A percentile compares a stretch with the other conserved stretches of the same genome.
Evolutionary conservation across 1,140 invertebrate species (phyloP).

Genomic region (Saccostrea cuccullata): DNA sequence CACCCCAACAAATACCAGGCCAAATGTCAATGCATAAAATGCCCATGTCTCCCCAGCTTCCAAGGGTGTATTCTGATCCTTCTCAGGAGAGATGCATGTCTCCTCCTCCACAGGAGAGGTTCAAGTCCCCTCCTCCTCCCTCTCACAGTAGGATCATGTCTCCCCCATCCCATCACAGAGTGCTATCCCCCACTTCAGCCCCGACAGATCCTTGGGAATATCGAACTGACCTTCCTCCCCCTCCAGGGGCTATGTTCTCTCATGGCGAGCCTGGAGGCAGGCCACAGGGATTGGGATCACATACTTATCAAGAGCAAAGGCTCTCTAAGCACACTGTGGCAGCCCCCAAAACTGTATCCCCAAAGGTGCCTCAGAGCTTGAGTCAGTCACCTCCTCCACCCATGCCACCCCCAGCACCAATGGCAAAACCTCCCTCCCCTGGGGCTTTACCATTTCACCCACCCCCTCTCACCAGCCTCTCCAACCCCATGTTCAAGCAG

Average conservation of each 20-base stretch:
- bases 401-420: constrained; percentile 20
- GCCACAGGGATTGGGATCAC: constrained; percentile 45
- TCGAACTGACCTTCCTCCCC: constrained; percentile 10
- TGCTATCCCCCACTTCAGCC: constrained; percentile 33
- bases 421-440: constrained; percentile 47
- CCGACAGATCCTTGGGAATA: constrained; percentile 36
- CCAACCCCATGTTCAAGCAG: constrained; percentile 48
- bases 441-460: constrained; percentile 47
- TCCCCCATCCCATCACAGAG: constrained; percentile 45
- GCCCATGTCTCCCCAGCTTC: constrained; percentile 41
- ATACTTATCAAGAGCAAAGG: constrained; percentile 31
- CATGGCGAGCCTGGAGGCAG: constrained; percentile 49
- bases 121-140: constrained; percentile 45
- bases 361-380: constrained; percentile 29
- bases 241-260: constrained; percentile 42
- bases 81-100: constrained; percentile 33
- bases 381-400: neutral
- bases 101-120: constrained; percentile 42
- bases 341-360: constrained; percentile 11
- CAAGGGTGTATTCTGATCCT: constrained; percentile 28
- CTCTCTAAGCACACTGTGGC: constrained; percentile 24
- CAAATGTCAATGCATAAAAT: constrained; percentile 20
- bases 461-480: constrained; percentile 56
- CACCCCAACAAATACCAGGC: neutral
- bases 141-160: constrained; percentile 52